These are phyloP conservation scores for Meta bourneti DNA, from an alignment of 2,888 invertebrate species.

Conservation along the genomic window DNA sequence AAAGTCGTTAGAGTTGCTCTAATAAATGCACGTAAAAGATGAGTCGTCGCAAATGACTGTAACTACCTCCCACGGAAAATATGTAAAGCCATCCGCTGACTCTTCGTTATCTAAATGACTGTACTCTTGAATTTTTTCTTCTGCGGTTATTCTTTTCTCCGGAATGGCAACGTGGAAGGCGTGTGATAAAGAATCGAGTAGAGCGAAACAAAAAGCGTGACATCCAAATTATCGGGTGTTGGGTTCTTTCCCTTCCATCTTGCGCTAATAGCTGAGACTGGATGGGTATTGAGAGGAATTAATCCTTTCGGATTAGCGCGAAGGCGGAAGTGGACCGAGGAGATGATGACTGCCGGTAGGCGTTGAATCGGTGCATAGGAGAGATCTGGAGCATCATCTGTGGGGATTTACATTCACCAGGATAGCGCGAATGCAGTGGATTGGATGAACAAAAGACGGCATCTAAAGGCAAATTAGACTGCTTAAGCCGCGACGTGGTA, in stretches of 20 bases:
- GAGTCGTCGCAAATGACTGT: conserved; percentile 27
- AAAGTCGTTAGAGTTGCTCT: conserved; percentile 61
- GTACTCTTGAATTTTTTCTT: conserved; percentile 4
- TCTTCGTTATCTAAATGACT: conserved; percentile 22
- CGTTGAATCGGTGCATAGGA: neutral
- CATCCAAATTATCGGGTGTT: conserved; percentile 21
- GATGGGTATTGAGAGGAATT: neutral
- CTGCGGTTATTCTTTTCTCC: neutral
- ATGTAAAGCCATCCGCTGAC: neutral
- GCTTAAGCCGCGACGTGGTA: neutral
- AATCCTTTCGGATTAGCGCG: neutral
- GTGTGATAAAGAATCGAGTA: neutral
- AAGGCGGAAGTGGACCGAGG: neutral
- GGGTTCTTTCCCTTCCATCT: too few species aligned
- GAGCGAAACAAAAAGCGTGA: conserved; percentile 38
- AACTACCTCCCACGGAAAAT: conserved; percentile 19
- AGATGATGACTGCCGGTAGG: neutral
- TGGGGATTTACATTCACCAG: neutral
- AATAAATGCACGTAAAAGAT: conserved; percentile 61
- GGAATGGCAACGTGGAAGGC: neutral
- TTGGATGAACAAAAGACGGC: neutral
- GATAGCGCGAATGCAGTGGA: neutral
- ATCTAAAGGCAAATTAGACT: neutral
- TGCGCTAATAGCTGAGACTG: neutral
- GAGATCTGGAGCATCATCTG: neutral